These are phyloP conservation scores for Drosophila nigrodunni DNA, from an alignment of 1,140 invertebrate species.

Conservation along the genomic window DNA sequence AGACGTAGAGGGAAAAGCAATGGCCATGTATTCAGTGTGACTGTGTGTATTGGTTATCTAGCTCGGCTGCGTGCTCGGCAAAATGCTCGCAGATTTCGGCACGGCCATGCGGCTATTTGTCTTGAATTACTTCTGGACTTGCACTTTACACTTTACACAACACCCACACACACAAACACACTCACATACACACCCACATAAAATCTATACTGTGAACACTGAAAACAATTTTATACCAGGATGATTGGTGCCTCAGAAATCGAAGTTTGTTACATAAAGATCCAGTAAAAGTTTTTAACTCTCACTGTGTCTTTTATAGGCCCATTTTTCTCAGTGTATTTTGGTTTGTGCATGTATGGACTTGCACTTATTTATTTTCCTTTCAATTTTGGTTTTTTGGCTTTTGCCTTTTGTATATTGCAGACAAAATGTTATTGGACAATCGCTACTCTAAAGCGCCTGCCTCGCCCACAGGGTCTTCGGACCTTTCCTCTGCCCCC, in stretches of 20 bases:
- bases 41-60: slow-evolving; percentile 25
- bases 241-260: no score
- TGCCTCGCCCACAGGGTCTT: not conserved
- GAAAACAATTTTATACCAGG: no score
- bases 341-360: not conserved
- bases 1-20: not conserved
- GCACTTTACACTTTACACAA: slow-evolving; percentile 32
- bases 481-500: not conserved
- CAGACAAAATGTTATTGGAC: slow-evolving; percentile 44
- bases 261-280: no score
- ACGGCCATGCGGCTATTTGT: slow-evolving; percentile 48
- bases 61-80: slow-evolving; percentile 13
- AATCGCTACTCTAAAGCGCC: not conserved
- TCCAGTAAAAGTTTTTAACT: no score
- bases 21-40: slow-evolving; percentile 16
- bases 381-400: slow-evolving; percentile 55
- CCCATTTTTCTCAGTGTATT: no score
- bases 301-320: no score
- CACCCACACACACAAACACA: slow-evolving; percentile 5
- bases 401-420: slow-evolving; percentile 50
- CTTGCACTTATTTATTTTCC: slow-evolving; percentile 56
- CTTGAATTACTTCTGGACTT: slow-evolving; percentile 55
- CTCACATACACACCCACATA: slow-evolving; percentile 8
- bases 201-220: not conserved
- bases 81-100: slow-evolving; percentile 49